Percentiles rank a stretch among this genome's conserved stretches.
These are phyloP conservation scores for Pandemis corylana DNA, from an alignment of 2,888 invertebrate species.

Conservation along the genomic window DNA sequence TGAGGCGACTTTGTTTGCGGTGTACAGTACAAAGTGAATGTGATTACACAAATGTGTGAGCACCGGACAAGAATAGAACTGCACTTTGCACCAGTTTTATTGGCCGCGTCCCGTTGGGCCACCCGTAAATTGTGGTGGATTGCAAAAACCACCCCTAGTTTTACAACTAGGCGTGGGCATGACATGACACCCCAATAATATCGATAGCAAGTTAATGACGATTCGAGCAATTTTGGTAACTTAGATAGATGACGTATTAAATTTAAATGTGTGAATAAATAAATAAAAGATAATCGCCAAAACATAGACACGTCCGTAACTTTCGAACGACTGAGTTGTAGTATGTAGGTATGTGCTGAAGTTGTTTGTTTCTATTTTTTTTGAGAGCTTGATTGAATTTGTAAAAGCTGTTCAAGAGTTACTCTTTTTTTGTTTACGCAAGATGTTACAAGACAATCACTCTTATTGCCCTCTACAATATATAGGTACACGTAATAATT, in stretches of 20 bases:
- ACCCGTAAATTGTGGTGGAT: not conserved
- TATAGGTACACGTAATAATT: no score
- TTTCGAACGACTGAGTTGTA: no score
- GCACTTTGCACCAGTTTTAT: slow-evolving; percentile 60
- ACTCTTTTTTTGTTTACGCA: no score
- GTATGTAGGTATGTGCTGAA: no score
- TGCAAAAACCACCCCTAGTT: slow-evolving; percentile 17
- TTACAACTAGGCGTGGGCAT: not conserved
- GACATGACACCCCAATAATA: not conserved
- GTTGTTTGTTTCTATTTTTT: no score
- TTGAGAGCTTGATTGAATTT: no score
- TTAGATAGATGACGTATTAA: not conserved
- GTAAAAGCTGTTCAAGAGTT: no score
- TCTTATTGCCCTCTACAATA: no score
- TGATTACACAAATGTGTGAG: slow-evolving; percentile 47
- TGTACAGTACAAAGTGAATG: slow-evolving; percentile 35
- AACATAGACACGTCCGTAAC: no score
- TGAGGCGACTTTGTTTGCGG: slow-evolving; percentile 7
- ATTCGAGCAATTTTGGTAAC: not conserved
- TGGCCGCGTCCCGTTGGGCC: slow-evolving; percentile 37
- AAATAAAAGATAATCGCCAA: no score
- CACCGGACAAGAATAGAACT: slow-evolving; percentile 57
- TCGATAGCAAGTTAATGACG: not conserved
- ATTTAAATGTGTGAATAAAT: no score
- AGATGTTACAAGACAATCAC: no score